Base-by-base conservation (phyloP, 2,888 invertebrate species). In the Ametastegia equiseti region DNA sequence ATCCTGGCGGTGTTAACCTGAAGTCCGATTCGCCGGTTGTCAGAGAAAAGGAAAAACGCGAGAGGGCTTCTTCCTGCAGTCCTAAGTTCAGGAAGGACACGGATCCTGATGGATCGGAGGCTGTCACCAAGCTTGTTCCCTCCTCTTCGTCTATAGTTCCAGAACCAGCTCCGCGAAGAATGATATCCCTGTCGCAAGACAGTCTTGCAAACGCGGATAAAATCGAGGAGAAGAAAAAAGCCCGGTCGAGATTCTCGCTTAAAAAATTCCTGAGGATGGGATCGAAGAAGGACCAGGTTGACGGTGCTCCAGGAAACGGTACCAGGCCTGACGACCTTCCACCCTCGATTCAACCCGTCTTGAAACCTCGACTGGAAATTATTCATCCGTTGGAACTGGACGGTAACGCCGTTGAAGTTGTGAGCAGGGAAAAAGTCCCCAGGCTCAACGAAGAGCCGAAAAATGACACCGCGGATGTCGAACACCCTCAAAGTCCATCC, bases 371-470 rank as follows among this genome's bases (percentile, higher is more conserved):
- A 19, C 93, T 97, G 33, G 97, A 97, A 82, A 97, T 97, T 85
- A 97, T 97, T 83, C 97, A 97, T 93, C 97, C 97, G 15, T 93
- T 97, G 86, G 97, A 97, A 88, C 93, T 97, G 82, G 97, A 97
- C 90, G 96, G 96, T 42, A 95, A 96, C 11, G 96, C 94, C 83
- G 96, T 97, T 1, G 96, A 97, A 89, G 97, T 97, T 50, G 94
- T 97, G 83, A 94, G 94, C 89, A 92, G 87, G 73, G 91, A 91
- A n/a, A 87, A 88, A 80, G 91, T 65, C 90, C 92, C 30, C 54
- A 90, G 89, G 60, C 84, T 81, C 71, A 91, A 92, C 78, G 91
- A 90, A 15, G 93, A 93, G 67, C 86, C 88, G 57, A 78, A 78
- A 30, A 79, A 67, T 47, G 87, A 86, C 0, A 91, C 91, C 80